phyloP scores from a whole-genome alignment of 2,797 vertebrate species.

The Pseudochirops corinnae region DNA sequence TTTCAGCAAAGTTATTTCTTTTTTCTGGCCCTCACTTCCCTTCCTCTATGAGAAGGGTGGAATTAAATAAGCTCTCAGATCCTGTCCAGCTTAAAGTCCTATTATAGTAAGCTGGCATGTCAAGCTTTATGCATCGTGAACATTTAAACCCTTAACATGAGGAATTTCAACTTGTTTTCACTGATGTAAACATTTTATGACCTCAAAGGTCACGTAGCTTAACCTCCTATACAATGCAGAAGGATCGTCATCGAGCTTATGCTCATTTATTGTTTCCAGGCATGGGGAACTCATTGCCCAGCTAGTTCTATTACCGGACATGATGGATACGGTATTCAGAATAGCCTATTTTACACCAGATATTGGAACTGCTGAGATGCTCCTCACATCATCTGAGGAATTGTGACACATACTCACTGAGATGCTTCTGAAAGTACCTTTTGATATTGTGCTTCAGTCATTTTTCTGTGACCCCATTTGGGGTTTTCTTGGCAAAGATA shows the following conservation, averaged over 20 bases:
- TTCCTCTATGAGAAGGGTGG: not conserved
- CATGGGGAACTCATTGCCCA: not conserved
- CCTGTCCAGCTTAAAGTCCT: conserved; percentile 6
- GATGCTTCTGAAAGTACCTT: conserved; percentile 9
- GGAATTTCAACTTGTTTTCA: not conserved
- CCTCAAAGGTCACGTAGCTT: not conserved
- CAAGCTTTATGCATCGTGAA: not conserved
- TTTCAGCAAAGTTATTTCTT: not conserved
- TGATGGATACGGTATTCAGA: not conserved
- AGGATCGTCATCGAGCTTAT: not conserved
- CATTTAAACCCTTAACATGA: not conserved
- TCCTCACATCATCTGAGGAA: not conserved
- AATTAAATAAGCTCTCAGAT: not conserved
- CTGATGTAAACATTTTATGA: not conserved
- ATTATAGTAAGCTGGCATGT: not conserved
- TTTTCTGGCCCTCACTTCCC: not conserved
- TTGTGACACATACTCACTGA: conserved; percentile 50
- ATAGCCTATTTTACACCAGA: not conserved
- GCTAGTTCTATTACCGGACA: not conserved
- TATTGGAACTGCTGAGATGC: not conserved
- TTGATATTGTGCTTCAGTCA: not conserved
- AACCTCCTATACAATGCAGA: not conserved
- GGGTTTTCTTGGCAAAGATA: not conserved
- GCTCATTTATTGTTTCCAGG: not conserved
- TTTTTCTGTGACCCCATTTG: not conserved